Conservation (phyloP, 2,888 invertebrate species). For the Euplexia lucipara region DNA sequence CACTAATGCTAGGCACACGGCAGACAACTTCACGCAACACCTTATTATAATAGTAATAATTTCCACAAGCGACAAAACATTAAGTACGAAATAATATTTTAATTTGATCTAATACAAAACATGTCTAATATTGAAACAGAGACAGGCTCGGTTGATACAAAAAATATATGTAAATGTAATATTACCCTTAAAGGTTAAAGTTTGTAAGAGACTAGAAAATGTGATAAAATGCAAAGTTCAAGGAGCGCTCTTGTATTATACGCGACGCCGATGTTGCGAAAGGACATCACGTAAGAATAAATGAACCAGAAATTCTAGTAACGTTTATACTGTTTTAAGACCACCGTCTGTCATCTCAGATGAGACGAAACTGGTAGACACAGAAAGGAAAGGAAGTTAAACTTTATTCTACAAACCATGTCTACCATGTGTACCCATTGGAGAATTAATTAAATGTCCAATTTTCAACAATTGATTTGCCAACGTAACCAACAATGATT, state of each 20-base stretch:
- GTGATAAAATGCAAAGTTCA: neutral
- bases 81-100: no score
- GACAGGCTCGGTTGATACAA: no score
- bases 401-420: neutral
- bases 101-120: no score
- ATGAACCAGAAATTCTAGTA: neutral
- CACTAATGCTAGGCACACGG: constrained; percentile 40
- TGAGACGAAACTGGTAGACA: neutral
- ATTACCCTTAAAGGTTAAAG: no score
- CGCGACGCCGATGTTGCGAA: no score
- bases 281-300: neutral
- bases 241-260: neutral
- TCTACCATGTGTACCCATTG: neutral
- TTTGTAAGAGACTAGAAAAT: no score
- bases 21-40: constrained; percentile 13
- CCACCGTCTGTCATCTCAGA: neutral
- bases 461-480: constrained; percentile 20
- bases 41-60: constrained; percentile 28
- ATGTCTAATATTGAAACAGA: no score
- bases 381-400: neutral
- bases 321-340: neutral
- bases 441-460: constrained; percentile 1
- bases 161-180: no score
- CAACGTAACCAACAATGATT: neutral
- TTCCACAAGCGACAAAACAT: no score